Conservation (phyloP, 1,140 invertebrate species). For the Neomicropteryx cornuta region DNA sequence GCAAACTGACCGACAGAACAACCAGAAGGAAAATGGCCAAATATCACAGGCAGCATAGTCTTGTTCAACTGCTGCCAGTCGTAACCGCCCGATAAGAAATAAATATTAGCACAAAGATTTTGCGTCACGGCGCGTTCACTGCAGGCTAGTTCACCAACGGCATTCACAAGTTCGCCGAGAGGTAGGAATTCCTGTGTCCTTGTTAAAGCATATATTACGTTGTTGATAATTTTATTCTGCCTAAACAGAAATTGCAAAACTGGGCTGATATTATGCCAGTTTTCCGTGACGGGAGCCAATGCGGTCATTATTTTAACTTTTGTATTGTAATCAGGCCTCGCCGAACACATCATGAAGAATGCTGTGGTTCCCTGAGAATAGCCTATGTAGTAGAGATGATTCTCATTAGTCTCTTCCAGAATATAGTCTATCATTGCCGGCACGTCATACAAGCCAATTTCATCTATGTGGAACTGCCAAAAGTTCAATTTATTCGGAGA, state of each 20-base stretch:
- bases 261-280: slow-evolving; percentile 35
- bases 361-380: slow-evolving; percentile 44
- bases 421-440: slow-evolving; percentile 46
- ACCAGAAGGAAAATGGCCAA: slow-evolving; percentile 62
- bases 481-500: too few relatives aligned
- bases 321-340: slow-evolving; percentile 45
- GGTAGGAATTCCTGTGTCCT: slow-evolving; percentile 37
- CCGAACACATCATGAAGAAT: slow-evolving; percentile 42
- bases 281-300: slow-evolving; percentile 48
- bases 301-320: slow-evolving; percentile 41
- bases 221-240: too few relatives aligned
- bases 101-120: slow-evolving; percentile 33
- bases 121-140: slow-evolving; percentile 20
- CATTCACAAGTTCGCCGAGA: slow-evolving; percentile 24
- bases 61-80: slow-evolving; percentile 26
- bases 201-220: too few relatives aligned
- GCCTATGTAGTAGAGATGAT: slow-evolving; percentile 45
- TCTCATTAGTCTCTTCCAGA: slow-evolving; percentile 35
- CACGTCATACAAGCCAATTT: slow-evolving; percentile 51
- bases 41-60: slow-evolving; percentile 54
- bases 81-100: slow-evolving; percentile 37
- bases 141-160: slow-evolving; percentile 27
- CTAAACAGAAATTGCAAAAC: too few relatives aligned
- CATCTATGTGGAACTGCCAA: slow-evolving; percentile 56
- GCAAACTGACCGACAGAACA: slow-evolving; percentile 62